Evolutionary conservation across 2,888 invertebrate species (phyloP), one percentile per base, ranked within the genome.

Genomic region (Drosophila conformis): DNA sequence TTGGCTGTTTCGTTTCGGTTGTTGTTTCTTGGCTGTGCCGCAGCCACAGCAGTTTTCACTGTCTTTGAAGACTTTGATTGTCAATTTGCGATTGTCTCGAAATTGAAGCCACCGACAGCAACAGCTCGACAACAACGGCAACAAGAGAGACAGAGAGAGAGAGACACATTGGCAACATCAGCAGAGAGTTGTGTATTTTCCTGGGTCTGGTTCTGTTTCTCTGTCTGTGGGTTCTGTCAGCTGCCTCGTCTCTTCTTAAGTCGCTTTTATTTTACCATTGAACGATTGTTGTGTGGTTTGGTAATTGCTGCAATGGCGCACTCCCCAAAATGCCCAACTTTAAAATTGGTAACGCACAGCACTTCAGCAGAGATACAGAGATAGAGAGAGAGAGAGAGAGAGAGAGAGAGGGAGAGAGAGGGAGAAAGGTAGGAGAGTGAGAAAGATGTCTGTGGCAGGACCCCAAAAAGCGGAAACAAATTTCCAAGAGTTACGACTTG

Each of bases 61-160:
- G 87, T 87, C 87, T 89, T 87, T 90, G 88, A 87, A 87, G 87
- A 90, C 87, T 89, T 88, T 87, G 87, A 87, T 87, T 87, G 87
- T 87, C 87, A 87, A 87, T 87, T 87, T 87, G 90, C 87, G 87
- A 87, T 87, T 87, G 87, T 87, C 87, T 87, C 87, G 87, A 82
- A 87, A 88, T 85, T 84, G 85, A 84, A 89, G 85, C 76, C 69
- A 82, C 66, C 62, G 67, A 75, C 79, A 77, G 36, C 78, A 73
- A 57, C 62, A 77, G 54, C 67, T 33, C n/a, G 13, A 61, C 62
- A 73, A 60, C 61, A 64, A 29, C 52, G 25, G 36, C 46, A 36
- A 3, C 42, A 61, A 27, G 25, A 56, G 8, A 18, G 36, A 11
- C 15, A 58, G 35, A 6, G 36, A 57, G 58, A 58, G 21, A 61